Evolutionary conservation across 2,113 vertebrate species (phyloP), one percentile per base, ranked within the genome.

Genomic region (Aramus guarauna): DNA sequence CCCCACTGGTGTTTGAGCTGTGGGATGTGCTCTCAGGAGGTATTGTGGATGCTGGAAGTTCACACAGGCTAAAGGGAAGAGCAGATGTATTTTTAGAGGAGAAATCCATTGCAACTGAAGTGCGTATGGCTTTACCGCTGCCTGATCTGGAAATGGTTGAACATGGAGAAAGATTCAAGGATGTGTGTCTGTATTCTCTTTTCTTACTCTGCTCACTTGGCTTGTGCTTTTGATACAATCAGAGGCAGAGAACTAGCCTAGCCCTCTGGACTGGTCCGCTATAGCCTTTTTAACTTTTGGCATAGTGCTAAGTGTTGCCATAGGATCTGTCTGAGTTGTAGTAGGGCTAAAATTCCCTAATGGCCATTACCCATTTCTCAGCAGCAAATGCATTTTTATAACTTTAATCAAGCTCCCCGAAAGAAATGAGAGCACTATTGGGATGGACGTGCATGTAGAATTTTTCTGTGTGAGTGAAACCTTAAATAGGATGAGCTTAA

Each of bases 351-450:
- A 45, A 78, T n/a, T 53, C 72, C 27, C 9, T 23, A 24, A 20
- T 55, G 29, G 11, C 27, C 1, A 0, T 50, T 56, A 32, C 27
- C 9, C 11, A 11, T 37, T n/a, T n/a, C 18, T 68, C 36, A 20
- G 58, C n/a, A 86, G 79, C n/a, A 83, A 68, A 71, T 29, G 11
- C 4, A 2, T 50, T 81, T 81, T 48, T 30, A 36, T 26, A 52
- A 17, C 78, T 64, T 76, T 9, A 32, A 22, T 64, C 3, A 8
- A 37, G 22, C 41, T 88, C 6, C 18, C 15, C 1, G 3, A 34
- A 55, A 56, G 30, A 68, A 75, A 72, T 7, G 5, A 53, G 67
- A 16, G 7, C 1, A 0, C 2, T 2, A 0, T 37, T 59, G 58
- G 53, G 52, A 55, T 1, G 1, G 43, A 36, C 1, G 0, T 32